Evolutionary conservation across 1,140 invertebrate genomes (phyloP).

Genomic region (Achatina immaculata): DNA sequence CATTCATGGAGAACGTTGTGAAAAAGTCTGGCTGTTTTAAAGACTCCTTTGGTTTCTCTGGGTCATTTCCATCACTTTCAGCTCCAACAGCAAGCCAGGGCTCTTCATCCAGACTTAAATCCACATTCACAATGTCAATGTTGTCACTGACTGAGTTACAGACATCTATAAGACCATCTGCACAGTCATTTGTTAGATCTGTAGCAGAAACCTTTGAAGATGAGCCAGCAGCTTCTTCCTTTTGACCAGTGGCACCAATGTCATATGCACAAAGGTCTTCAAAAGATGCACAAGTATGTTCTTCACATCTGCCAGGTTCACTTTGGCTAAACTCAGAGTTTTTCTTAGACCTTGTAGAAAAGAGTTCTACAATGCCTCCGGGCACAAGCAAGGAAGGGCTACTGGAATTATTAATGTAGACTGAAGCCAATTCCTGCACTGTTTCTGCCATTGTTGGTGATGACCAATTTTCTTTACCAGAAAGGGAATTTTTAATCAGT

Average conservation of each 20-base stretch:
- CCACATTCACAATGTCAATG: conserved; percentile 17
- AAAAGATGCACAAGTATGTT: not conserved
- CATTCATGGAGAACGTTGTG: conserved; percentile 64
- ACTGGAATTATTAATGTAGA: not conserved
- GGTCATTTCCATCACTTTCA: not conserved
- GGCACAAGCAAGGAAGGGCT: not conserved
- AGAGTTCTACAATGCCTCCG: not conserved
- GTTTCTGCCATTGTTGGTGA: not conserved
- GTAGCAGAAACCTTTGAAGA: not conserved
- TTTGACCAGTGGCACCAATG: not conserved
- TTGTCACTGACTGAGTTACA: not conserved
- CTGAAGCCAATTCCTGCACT: not conserved
- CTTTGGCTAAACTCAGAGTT: not conserved
- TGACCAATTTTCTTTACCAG: not conserved
- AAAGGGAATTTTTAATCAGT: not conserved
- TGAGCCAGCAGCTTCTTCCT: not conserved
- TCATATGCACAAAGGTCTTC: not conserved
- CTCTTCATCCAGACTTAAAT: conserved; percentile 39
- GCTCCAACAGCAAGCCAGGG: conserved; percentile 50
- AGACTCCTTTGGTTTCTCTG: conserved; percentile 11
- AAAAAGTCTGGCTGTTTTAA: conserved; percentile 63
- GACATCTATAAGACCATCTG: not conserved
- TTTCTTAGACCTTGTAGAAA: not conserved
- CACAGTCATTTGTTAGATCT: not conserved
- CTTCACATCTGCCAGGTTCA: not conserved